A percentile compares a stretch with the other conserved stretches of the same genome.
phyloP scores from a whole-genome alignment of 2,113 vertebrate genomes.

The Genyomyrus donnyi region DNA sequence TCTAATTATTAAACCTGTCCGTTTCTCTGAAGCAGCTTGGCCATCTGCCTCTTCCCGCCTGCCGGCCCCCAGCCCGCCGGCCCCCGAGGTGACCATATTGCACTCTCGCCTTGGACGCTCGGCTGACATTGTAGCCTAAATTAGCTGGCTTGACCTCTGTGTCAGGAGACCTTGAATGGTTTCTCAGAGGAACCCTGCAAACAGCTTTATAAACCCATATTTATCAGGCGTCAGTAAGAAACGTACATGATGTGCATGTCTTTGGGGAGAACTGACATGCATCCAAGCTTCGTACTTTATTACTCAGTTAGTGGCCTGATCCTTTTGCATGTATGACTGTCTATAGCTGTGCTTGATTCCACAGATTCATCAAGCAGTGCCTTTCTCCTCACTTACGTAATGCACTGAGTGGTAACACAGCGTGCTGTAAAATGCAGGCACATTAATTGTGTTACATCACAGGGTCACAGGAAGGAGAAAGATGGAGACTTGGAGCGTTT shows the following conservation, averaged over 20 bases:
- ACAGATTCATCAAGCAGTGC: not conserved
- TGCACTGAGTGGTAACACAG: not conserved
- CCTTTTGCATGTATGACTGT: not conserved
- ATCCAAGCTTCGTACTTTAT: not conserved
- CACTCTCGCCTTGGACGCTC: not conserved
- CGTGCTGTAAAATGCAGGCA: not conserved
- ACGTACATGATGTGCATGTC: not conserved
- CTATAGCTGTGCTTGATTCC: not conserved
- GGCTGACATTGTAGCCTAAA: constrained; percentile 11
- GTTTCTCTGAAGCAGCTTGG: not conserved
- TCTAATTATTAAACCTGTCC: constrained; percentile 16
- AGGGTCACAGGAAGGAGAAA: not conserved
- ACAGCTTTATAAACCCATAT: constrained; percentile 6
- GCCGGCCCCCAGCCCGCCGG: not conserved
- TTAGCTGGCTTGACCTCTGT: constrained; percentile 17
- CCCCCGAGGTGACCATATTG: constrained; percentile 7
- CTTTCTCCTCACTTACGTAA: not conserved
- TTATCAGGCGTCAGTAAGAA: not conserved
- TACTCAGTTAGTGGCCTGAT: not conserved
- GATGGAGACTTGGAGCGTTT: not conserved
- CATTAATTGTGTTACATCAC: not conserved
- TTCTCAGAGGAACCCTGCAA: not conserved
- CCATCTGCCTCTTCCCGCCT: constrained; percentile 14
- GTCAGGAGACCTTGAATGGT: constrained; percentile 9
- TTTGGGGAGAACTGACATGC: not conserved